Conservation (phyloP, 2,113 vertebrate species). For the Labeo rohita region DNA sequence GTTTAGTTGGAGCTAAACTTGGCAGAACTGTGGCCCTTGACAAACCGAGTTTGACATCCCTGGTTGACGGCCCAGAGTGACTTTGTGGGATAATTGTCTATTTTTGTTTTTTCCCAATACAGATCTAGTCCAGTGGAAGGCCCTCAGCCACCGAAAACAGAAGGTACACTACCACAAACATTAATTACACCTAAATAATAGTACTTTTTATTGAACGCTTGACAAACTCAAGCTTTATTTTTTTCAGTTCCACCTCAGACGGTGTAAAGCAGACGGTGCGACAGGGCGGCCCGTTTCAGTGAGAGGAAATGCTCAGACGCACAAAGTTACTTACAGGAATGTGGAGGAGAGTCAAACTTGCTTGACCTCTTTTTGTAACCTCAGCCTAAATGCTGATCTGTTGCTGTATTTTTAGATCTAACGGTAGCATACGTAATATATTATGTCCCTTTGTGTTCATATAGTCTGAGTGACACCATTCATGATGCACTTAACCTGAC, state of each 20-base stretch:
- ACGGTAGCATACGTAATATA: neutral
- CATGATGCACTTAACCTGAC: neutral
- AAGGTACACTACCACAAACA: conserved; percentile 62
- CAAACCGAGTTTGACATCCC: neutral
- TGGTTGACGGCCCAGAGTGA: neutral
- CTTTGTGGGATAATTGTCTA: neutral
- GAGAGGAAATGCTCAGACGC: conserved; percentile 25
- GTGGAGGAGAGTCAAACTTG: conserved; percentile 30
- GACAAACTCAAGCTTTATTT: neutral
- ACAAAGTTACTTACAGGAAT: conserved; percentile 27
- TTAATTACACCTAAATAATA: neutral
- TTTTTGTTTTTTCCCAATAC: conserved; percentile 5
- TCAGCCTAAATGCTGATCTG: conserved; percentile 13
- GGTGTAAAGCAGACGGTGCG: conserved; percentile 62
- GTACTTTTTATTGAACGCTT: neutral
- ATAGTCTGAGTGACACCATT: neutral
- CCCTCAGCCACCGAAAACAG: conserved; percentile 73
- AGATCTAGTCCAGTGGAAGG: conserved; percentile 69
- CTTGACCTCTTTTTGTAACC: conserved; percentile 26
- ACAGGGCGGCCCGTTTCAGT: conserved; percentile 14
- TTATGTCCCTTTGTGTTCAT: neutral
- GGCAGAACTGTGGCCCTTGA: too few species aligned
- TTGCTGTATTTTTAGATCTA: conserved; percentile 25
- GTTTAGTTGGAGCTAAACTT: neutral
- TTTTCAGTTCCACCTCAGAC: conserved; percentile 74